Evolutionary conservation across 1,140 invertebrate genomes (phyloP).

Genomic region (Drosophila ercepeae): DNA sequence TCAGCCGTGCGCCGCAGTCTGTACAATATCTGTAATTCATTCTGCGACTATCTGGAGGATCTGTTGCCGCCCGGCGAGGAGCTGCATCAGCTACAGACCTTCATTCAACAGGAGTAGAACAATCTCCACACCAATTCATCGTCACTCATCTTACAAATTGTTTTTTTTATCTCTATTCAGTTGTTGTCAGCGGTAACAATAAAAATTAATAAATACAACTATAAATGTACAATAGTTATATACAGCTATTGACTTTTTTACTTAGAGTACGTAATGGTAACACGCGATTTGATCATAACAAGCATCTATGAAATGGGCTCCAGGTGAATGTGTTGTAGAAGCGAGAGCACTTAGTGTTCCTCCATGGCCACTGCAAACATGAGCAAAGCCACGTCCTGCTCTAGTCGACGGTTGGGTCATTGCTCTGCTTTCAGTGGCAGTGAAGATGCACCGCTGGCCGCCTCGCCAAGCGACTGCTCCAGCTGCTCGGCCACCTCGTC

Average conservation of each 20-base stretch:
- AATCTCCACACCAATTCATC: neutral
- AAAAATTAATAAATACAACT: slow-evolving; percentile 80
- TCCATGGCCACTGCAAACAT: slow-evolving; percentile 55
- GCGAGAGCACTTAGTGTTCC: slow-evolving; percentile 33
- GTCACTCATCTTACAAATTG: slow-evolving; percentile 40
- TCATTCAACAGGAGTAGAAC: slow-evolving; percentile 84
- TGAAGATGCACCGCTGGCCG: slow-evolving; percentile 11
- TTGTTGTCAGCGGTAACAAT: slow-evolving; percentile 69
- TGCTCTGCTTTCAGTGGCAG: slow-evolving; percentile 12
- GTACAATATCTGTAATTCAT: slow-evolving; percentile 89
- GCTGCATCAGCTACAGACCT: slow-evolving; percentile 84
- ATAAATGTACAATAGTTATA: slow-evolving; percentile 60
- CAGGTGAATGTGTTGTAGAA: slow-evolving; percentile 37
- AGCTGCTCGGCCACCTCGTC: slow-evolving; percentile 50
- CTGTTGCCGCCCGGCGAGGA: slow-evolving; percentile 86
- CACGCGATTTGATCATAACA: slow-evolving; percentile 46
- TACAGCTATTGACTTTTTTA: slow-evolving; percentile 64
- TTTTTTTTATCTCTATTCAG: slow-evolving; percentile 57
- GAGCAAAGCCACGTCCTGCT: slow-evolving; percentile 48
- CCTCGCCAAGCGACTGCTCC: slow-evolving; percentile 47
- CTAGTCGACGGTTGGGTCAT: slow-evolving; percentile 39
- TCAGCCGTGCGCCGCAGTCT: slow-evolving; percentile 89
- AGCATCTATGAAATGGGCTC: slow-evolving; percentile 43
- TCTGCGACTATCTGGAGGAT: slow-evolving; percentile 88
- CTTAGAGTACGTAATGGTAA: slow-evolving; percentile 63